phyloP scores from a whole-genome alignment of 1,140 invertebrate species.

The Aphaenogaster rudis region DNA sequence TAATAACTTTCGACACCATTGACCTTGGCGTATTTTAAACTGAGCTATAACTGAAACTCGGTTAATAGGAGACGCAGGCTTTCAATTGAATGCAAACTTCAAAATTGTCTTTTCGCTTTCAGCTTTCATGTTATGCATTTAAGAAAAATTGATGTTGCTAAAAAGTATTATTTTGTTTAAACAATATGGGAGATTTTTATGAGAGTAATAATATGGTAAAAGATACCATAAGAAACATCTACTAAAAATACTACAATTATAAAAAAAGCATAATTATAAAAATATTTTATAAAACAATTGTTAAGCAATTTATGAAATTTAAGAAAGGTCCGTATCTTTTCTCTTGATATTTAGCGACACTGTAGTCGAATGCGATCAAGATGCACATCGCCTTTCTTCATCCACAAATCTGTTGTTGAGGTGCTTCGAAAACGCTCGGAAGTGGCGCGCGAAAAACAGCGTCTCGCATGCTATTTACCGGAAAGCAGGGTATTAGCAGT shows the following conservation, averaged over 20 bases:
- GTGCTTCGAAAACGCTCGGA: not conserved
- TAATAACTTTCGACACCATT: conserved; percentile 49
- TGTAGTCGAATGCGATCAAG: not conserved
- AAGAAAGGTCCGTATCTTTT: not conserved
- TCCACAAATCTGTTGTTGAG: not conserved
- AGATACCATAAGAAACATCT: not conserved
- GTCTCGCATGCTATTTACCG: conserved; percentile 57
- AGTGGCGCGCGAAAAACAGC: conserved; percentile 41
- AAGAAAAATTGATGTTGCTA: not conserved
- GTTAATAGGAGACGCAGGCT: conserved; percentile 47
- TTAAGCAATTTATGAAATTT: not conserved
- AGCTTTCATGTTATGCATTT: not conserved
- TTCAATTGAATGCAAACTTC: conserved; percentile 17
- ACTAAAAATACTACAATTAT: not conserved
- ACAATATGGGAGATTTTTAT: not conserved
- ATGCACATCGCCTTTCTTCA: not conserved
- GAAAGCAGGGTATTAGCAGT: conserved; percentile 75
- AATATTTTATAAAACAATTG: not conserved
- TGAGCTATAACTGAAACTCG: conserved; percentile 51
- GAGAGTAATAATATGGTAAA: not conserved
- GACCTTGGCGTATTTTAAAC: conserved; percentile 69
- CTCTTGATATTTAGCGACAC: not conserved
- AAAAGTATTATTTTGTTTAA: not conserved
- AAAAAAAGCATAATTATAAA: not conserved
- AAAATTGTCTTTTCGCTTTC: not conserved